Conservation (phyloP, 2,888 invertebrate genomes). For the Enoplolaimus lenunculus region DNA sequence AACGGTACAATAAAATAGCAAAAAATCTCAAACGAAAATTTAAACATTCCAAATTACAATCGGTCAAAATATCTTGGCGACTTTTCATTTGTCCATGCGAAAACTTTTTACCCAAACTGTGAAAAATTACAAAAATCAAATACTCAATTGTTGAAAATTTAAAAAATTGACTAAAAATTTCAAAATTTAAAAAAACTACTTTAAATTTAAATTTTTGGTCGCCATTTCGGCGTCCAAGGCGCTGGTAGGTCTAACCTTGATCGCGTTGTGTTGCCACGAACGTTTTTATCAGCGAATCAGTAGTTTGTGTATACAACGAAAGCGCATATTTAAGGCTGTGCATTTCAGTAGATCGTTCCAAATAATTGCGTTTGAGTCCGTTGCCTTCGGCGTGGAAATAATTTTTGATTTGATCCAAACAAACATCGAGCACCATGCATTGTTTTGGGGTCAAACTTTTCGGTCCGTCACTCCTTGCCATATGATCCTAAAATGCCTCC, state of each 20-base stretch:
- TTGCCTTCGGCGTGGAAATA: conserved; percentile 97
- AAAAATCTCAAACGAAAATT: no score
- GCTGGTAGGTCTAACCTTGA: conserved; percentile 67
- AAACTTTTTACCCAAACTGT: no score
- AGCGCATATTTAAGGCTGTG: conserved; percentile 86
- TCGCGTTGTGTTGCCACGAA: conserved; percentile 85
- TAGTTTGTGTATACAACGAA: conserved; percentile 91
- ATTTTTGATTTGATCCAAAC: conserved; percentile 86
- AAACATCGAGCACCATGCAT: conserved; percentile 84
- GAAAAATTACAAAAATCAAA: no score
- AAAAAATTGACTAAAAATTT: no score
- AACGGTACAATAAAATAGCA: no score
- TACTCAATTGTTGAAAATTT: no score
- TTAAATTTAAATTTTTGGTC: no score
- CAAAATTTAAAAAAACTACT: no score
- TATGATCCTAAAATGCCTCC: not conserved
- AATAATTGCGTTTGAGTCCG: conserved; percentile 85
- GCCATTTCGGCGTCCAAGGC: no score
- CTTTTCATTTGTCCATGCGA: no score
- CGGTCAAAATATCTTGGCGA: no score
- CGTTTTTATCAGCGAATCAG: conserved; percentile 89
- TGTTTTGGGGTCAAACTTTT: conserved; percentile 89
- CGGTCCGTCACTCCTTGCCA: conserved; percentile 50
- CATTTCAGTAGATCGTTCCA: conserved; percentile 85
- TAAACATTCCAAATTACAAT: no score